Evolutionary conservation across 2,888 invertebrate genomes (phyloP).

Genomic region (Baronia brevicornis): DNA sequence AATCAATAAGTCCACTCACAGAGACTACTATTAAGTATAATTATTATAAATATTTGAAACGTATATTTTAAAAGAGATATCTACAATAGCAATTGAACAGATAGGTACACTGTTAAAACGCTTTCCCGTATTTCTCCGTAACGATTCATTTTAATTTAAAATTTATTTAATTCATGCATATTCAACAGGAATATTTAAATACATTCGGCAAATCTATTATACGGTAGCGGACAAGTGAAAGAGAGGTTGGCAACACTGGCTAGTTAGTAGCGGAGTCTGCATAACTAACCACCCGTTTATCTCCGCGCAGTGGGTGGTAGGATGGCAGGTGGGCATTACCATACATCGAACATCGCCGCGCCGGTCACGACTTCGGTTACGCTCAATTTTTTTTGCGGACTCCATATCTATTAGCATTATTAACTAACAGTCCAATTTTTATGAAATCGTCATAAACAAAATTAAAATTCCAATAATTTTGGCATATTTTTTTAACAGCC

Average conservation of each 20-base stretch:
- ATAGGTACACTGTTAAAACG: too few relatives aligned
- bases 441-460: too few relatives aligned
- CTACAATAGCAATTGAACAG: too few relatives aligned
- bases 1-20: too few relatives aligned
- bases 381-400: constrained; percentile 8
- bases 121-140: too few relatives aligned
- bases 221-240: constrained; percentile 29
- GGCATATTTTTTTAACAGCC: too few relatives aligned
- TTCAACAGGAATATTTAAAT: constrained; percentile 20
- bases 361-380: constrained; percentile 18
- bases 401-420: constrained; percentile 11
- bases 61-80: too few relatives aligned
- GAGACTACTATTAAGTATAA: too few relatives aligned
- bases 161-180: constrained; percentile 16
- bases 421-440: too few relatives aligned
- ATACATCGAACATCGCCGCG: constrained; percentile 26
- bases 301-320: constrained; percentile 35
- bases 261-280: constrained; percentile 23
- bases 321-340: constrained; percentile 37
- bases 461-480: too few relatives aligned
- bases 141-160: too few relatives aligned
- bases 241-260: constrained; percentile 22
- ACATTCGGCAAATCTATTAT: constrained; percentile 25
- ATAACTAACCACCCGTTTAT: constrained; percentile 32
- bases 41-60: too few relatives aligned